These are phyloP conservation scores for Tapirus indicus DNA, from an alignment of 2,797 vertebrate species.

Conservation along the genomic window DNA sequence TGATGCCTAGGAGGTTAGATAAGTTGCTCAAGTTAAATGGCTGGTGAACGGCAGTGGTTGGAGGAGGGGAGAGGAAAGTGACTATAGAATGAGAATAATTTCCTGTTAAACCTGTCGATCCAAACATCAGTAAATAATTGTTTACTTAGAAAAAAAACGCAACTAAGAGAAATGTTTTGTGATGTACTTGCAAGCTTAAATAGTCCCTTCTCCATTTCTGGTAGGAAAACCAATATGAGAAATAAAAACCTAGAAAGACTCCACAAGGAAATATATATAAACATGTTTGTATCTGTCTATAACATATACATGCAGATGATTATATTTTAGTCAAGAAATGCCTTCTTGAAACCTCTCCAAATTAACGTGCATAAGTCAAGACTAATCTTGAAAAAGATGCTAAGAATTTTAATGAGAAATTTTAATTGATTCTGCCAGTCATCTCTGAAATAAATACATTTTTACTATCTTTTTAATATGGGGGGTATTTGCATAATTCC, in stretches of 20 bases:
- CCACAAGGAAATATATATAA: background rate
- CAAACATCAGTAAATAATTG: background rate
- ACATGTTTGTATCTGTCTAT: background rate
- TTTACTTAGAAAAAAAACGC: background rate
- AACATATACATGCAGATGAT: background rate
- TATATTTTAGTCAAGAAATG: constrained; percentile 6
- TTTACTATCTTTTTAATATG: constrained; percentile 10
- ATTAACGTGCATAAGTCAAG: constrained; percentile 52
- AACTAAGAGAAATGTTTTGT: background rate
- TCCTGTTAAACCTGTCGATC: background rate
- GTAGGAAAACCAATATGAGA: background rate
- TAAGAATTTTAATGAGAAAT: constrained; percentile 70
- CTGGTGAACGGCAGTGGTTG: background rate
- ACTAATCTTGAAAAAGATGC: constrained; percentile 59
- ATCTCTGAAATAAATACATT: constrained; percentile 11
- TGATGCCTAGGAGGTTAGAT: background rate
- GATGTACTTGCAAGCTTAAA: background rate
- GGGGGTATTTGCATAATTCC: background rate
- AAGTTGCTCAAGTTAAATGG: background rate
- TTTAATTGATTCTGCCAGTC: constrained; percentile 50
- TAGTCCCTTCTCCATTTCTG: background rate
- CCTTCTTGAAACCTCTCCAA: background rate
- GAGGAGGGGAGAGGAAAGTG: background rate
- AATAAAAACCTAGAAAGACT: background rate
- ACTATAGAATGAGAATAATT: background rate